Percentiles rank a stretch among this genome's conserved stretches.
These are phyloP conservation scores for Caerostris extrusa DNA, from an alignment of 1,140 invertebrate genomes.

Conservation along the genomic window DNA sequence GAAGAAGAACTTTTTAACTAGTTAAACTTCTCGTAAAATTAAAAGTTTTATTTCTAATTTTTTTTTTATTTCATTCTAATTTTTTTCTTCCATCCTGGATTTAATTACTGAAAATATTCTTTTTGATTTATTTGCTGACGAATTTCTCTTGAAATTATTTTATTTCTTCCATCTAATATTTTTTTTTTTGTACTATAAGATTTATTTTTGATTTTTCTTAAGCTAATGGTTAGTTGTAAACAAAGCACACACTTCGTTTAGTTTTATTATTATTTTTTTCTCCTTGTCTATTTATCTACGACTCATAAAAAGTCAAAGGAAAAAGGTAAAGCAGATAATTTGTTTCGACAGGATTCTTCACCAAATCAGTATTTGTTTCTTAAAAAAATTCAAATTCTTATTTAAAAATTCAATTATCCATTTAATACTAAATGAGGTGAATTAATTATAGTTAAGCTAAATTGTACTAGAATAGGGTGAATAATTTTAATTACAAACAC, in stretches of 20 bases:
- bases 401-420: no score
- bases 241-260: background rate
- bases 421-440: no score
- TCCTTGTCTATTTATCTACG: background rate
- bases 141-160: background rate
- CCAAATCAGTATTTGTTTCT: conserved; percentile 17
- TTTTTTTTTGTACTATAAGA: background rate
- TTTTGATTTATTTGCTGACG: background rate
- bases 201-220: conserved; percentile 1
- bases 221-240: conserved; percentile 9
- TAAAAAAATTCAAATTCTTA: no score
- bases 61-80: background rate
- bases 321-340: conserved; percentile 14
- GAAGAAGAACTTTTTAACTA: background rate
- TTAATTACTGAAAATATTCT: conserved; percentile 27
- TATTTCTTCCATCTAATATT: background rate
- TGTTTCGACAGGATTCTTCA: background rate
- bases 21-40: conserved; percentile 21
- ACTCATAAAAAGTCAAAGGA: background rate
- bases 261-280: background rate
- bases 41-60: background rate
- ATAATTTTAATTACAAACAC: no score
- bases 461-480: no score
- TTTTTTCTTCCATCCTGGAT: background rate
- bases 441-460: no score